A percentile compares a stretch with the other conserved stretches of the same genome.
phyloP scores from a whole-genome alignment of 37 sponge, comb jelly and placozoan genomes.

The Agelas oroides region DNA sequence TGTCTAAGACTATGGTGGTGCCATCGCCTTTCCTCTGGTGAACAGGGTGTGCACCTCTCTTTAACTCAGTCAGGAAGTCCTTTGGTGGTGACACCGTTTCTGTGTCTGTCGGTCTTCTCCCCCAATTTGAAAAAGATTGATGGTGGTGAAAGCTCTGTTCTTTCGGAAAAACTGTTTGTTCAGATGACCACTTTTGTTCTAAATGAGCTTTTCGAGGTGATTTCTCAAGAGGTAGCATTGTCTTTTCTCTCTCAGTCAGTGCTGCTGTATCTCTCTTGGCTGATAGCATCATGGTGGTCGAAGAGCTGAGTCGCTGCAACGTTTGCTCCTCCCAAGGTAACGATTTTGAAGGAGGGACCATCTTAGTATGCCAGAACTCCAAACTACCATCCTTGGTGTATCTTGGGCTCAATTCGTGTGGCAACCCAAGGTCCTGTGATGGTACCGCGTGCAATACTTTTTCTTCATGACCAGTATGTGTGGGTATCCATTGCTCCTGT shows the following conservation, averaged over 20 bases:
- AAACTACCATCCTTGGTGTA: not conserved
- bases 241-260: not conserved
- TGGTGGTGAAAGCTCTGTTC: no score
- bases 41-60: slow-evolving; percentile 34
- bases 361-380: not conserved
- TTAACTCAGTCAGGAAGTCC: slow-evolving; percentile 38
- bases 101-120: no score
- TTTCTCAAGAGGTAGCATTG: no score
- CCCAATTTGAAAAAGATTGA: no score
- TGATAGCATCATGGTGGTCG: slow-evolving; percentile 25
- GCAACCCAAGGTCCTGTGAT: not conserved
- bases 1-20: slow-evolving; percentile 14
- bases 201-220: no score
- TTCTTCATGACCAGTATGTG: not conserved
- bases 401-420: not conserved
- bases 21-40: slow-evolving; percentile 14
- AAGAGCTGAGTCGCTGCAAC: slow-evolving; percentile 35
- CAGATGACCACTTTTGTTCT: no score
- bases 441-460: not conserved
- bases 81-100: not conserved
- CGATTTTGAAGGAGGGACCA: slow-evolving; percentile 1
- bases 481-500: not conserved
- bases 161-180: no score
- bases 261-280: not conserved
- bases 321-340: slow-evolving; percentile 46